Percentiles rank a stretch among this genome's conserved stretches.
Conservation (phyloP, 2,797 vertebrate species). For the Phoebastria nigripes region DNA sequence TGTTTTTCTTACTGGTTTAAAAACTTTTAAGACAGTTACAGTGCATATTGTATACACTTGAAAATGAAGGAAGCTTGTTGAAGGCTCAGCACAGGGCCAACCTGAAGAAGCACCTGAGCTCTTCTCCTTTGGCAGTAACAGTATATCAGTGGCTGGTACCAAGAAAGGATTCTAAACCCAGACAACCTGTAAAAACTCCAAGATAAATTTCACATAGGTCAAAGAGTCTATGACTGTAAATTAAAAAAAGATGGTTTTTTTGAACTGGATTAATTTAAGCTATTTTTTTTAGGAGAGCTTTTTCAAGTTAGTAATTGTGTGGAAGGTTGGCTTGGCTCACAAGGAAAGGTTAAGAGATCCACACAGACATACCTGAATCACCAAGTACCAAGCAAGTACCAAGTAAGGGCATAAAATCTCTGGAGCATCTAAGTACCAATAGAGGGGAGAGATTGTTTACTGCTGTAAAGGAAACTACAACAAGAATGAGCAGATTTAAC, state of each 20-base stretch:
- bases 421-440: not conserved
- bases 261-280: not conserved
- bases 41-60: not conserved
- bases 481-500: not conserved
- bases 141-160: not conserved
- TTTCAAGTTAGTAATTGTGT: not conserved
- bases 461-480: not conserved
- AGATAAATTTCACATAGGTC: not conserved
- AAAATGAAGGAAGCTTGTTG: not conserved
- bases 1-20: not conserved
- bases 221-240: not conserved
- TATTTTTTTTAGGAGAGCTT: not conserved
- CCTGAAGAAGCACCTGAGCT: not conserved
- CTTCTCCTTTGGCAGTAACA: not conserved
- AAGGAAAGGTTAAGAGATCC: not conserved
- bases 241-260: accelerated
- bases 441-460: not conserved
- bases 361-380: not conserved
- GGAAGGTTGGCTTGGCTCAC: not conserved
- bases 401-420: not conserved
- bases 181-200: not conserved
- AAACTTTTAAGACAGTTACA: not conserved
- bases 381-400: not conserved
- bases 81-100: not conserved
- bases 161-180: not conserved